These are phyloP conservation scores for Halcyon malimbica DNA, from an alignment of 2,113 vertebrate genomes.

Conservation along the genomic window DNA sequence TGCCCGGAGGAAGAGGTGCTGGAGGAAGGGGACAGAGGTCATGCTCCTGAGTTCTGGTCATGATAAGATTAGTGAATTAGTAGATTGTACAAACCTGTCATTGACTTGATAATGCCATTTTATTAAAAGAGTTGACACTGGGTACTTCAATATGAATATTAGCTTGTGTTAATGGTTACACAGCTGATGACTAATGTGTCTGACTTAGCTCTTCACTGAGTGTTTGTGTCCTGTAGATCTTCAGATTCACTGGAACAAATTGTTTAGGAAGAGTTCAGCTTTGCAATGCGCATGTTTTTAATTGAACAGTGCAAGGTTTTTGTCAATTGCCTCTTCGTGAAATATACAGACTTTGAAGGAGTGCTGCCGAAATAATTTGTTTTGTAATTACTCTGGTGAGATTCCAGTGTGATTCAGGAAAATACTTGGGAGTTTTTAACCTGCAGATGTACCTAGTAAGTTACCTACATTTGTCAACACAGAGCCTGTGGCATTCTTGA, in stretches of 20 bases:
- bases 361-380: background rate
- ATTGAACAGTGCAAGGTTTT: slow-evolving; percentile 2
- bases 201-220: background rate
- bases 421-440: background rate
- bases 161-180: background rate
- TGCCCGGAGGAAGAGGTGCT: background rate
- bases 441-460: background rate
- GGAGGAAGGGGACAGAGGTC: background rate
- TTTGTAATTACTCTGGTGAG: background rate
- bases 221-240: background rate
- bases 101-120: background rate
- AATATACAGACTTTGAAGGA: background rate
- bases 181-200: background rate
- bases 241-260: background rate
- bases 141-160: background rate
- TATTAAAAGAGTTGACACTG: background rate
- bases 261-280: background rate
- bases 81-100: background rate
- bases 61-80: background rate
- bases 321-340: slow-evolving; percentile 38
- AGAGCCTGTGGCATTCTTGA: background rate
- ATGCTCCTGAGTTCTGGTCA: background rate
- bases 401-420: background rate
- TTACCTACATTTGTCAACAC: background rate
- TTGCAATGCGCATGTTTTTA: background rate